Conservation (phyloP, 2,888 invertebrate genomes). For the Biston stratarius region DNA sequence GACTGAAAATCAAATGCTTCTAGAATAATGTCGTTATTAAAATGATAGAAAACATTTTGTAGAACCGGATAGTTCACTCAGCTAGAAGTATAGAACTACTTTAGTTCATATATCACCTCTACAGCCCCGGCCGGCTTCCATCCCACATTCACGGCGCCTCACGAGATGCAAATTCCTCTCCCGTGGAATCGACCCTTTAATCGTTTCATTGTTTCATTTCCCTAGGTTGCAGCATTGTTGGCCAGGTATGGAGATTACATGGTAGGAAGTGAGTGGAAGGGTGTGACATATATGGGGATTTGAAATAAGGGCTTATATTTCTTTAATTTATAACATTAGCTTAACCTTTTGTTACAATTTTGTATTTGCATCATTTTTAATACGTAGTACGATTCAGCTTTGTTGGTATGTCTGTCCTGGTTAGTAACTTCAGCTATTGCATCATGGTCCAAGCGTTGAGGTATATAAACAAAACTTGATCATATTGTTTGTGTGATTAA, state of each 20-base stretch:
- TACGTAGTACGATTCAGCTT: too few species aligned
- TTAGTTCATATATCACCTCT: background rate
- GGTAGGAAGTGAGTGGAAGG: conserved; percentile 1
- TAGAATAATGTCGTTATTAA: too few species aligned
- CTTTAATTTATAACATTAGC: background rate
- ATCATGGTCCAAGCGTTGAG: too few species aligned
- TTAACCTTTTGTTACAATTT: too few species aligned
- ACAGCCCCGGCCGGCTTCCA: conserved; percentile 42
- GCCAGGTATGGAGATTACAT: conserved; percentile 13
- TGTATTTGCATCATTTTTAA: too few species aligned
- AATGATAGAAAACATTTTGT: background rate
- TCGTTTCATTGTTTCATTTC: conserved; percentile 49
- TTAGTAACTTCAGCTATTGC: too few species aligned
- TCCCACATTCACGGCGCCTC: conserved; percentile 54
- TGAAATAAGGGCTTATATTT: background rate
- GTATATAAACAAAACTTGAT: too few species aligned
- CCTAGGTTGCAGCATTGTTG: conserved; percentile 28
- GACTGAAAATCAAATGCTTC: too few species aligned
- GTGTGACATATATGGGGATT: background rate
- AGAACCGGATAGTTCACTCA: background rate
- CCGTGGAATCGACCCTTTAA: conserved; percentile 49
- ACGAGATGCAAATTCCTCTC: conserved; percentile 56
- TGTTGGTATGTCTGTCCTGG: too few species aligned
- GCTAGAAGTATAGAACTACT: too few species aligned
- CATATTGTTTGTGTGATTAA: too few species aligned